Evolutionary conservation across 1,140 invertebrate genomes (phyloP).

Genomic region (Thaumetopoea pityocampa): DNA sequence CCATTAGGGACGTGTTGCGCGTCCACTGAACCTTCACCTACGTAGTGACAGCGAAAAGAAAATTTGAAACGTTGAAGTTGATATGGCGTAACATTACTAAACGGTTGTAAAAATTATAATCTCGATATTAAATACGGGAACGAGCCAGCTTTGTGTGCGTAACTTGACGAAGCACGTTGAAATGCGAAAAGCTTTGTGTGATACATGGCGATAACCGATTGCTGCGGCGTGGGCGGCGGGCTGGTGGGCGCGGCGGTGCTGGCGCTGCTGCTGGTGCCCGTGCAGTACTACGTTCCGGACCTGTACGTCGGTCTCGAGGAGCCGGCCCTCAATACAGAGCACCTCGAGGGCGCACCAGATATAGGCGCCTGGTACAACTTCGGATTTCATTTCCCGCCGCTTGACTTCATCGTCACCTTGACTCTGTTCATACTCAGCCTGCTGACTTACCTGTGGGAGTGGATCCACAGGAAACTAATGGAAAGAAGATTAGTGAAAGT

Average conservation of each 20-base stretch:
- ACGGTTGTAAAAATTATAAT: too few relatives aligned
- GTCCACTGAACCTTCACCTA: too few relatives aligned
- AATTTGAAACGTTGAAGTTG: too few relatives aligned
- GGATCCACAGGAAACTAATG: slow-evolving; percentile 64
- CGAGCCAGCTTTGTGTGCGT: too few relatives aligned
- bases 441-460: slow-evolving; percentile 49
- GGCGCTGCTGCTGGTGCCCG: slow-evolving; percentile 45
- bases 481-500: slow-evolving; percentile 59
- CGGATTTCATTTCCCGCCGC: slow-evolving; percentile 30
- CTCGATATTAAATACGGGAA: too few relatives aligned
- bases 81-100: too few relatives aligned
- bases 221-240: slow-evolving; percentile 45
- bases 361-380: slow-evolving; percentile 24
- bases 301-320: slow-evolving; percentile 17
- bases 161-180: too few relatives aligned
- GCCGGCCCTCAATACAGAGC: slow-evolving; percentile 1
- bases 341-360: slow-evolving; percentile 5
- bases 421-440: slow-evolving; percentile 33
- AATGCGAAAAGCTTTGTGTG: too few relatives aligned
- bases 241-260: slow-evolving; percentile 41
- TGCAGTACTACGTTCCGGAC: slow-evolving; percentile 52
- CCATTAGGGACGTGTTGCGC: too few relatives aligned
- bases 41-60: too few relatives aligned
- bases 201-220: slow-evolving; percentile 47
- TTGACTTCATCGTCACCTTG: slow-evolving; percentile 41